Evolutionary conservation across 1,140 invertebrate species (phyloP).

Genomic region (Pseudomyrmex sp.): DNA sequence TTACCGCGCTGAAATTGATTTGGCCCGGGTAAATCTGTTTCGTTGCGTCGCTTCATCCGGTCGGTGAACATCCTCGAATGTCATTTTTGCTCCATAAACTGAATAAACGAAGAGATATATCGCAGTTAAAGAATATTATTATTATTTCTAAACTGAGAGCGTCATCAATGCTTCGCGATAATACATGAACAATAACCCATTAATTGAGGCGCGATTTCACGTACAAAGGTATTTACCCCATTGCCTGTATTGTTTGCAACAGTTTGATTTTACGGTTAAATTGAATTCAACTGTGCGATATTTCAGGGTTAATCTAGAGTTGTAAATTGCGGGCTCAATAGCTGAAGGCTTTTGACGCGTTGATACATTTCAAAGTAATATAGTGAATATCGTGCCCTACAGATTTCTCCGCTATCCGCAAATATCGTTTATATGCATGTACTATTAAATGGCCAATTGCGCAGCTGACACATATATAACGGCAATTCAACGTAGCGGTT

Average conservation of each 20-base stretch:
- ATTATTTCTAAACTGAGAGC: too few relatives aligned
- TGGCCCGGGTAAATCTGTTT: background rate
- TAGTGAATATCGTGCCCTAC: constrained; percentile 20
- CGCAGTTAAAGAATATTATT: too few relatives aligned
- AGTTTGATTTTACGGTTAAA: too few relatives aligned
- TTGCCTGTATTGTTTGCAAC: too few relatives aligned
- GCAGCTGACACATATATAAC: background rate
- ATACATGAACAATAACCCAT: too few relatives aligned
- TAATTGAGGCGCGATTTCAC: too few relatives aligned
- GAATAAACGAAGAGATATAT: too few relatives aligned
- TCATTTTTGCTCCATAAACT: background rate
- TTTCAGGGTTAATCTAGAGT: background rate
- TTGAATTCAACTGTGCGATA: too few relatives aligned
- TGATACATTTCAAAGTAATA: constrained; percentile 43
- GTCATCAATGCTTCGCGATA: too few relatives aligned
- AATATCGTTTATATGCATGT: constrained; percentile 30
- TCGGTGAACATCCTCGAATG: constrained; percentile 1
- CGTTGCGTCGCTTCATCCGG: background rate
- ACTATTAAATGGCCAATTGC: constrained; percentile 32
- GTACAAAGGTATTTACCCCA: too few relatives aligned
- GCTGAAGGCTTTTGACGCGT: constrained; percentile 24
- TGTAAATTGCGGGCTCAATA: constrained; percentile 20
- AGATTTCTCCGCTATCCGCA: constrained; percentile 20
- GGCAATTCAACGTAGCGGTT: background rate
- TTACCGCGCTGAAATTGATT: background rate